Conservation (phyloP, 2,113 vertebrate species). For the Lepisosteus osseus region DNA sequence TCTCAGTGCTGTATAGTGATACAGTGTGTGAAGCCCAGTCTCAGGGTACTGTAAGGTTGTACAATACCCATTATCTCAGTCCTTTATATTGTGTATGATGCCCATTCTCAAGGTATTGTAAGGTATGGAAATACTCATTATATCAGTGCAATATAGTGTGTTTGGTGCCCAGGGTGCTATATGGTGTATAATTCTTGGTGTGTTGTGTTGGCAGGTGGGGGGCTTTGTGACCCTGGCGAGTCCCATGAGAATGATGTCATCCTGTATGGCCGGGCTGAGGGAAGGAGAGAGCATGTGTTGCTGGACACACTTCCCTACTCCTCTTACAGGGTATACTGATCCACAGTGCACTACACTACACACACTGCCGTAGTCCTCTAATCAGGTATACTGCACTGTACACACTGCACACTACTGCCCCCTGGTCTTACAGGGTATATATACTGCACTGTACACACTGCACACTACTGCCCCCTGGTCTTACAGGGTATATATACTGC, state of each 20-base stretch:
- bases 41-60: too few relatives aligned
- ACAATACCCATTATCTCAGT: neutral
- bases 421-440: too few relatives aligned
- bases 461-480: too few relatives aligned
- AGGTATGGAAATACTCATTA: neutral
- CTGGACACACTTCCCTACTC: conserved; percentile 84
- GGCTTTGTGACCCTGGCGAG: conserved; percentile 84
- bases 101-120: too few relatives aligned
- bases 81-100: too few relatives aligned
- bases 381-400: neutral
- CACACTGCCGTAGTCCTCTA: neutral
- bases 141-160: neutral
- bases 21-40: too few relatives aligned
- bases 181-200: neutral
- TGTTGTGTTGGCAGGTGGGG: conserved; percentile 66
- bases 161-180: neutral
- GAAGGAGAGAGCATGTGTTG: conserved; percentile 75
- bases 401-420: neutral
- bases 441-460: too few relatives aligned
- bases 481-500: too few relatives aligned
- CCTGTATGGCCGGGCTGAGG: conserved; percentile 82
- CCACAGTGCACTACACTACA: neutral
- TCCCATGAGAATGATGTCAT: conserved; percentile 85
- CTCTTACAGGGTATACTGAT: conserved; percentile 80
- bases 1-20: neutral